Conservation (phyloP, 2,888 invertebrate species). For the Melangyna quadrimaculata region DNA sequence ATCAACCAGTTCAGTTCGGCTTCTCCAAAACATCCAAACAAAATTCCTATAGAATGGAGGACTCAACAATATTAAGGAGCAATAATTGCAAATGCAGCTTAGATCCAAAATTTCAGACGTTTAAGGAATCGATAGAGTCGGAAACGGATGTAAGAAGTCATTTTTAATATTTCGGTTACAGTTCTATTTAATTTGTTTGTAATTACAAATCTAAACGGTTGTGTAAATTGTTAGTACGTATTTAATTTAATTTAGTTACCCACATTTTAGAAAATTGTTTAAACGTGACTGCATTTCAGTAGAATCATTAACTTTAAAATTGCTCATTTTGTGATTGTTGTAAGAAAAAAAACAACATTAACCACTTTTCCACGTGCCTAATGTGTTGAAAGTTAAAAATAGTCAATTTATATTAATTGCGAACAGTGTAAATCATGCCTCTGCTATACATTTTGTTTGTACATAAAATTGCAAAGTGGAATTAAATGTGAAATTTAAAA, state of each 20-base stretch:
- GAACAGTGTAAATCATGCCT: not conserved
- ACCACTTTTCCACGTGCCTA: not conserved
- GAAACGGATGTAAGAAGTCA: not conserved
- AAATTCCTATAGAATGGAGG: not conserved
- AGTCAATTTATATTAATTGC: not conserved
- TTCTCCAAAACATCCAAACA: not conserved
- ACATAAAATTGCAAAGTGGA: no score
- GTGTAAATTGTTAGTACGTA: not conserved
- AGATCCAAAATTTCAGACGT: not conserved
- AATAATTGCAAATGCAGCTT: not conserved
- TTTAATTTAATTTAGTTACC: not conserved
- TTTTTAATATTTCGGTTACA: not conserved
- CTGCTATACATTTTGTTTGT: no score
- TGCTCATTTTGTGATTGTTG: not conserved
- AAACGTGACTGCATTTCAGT: not conserved
- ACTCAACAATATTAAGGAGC: not conserved
- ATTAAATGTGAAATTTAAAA: no score
- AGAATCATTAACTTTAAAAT: not conserved
- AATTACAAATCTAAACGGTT: not conserved
- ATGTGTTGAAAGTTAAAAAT: not conserved
- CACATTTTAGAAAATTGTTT: not conserved
- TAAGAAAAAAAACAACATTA: not conserved
- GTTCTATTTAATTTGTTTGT: not conserved
- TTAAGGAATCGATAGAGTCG: not conserved
- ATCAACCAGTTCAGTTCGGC: slow-evolving; percentile 18